Evolutionary conservation across 2,113 vertebrate species (phyloP).

Genomic region (Neolamprologus devosi): DNA sequence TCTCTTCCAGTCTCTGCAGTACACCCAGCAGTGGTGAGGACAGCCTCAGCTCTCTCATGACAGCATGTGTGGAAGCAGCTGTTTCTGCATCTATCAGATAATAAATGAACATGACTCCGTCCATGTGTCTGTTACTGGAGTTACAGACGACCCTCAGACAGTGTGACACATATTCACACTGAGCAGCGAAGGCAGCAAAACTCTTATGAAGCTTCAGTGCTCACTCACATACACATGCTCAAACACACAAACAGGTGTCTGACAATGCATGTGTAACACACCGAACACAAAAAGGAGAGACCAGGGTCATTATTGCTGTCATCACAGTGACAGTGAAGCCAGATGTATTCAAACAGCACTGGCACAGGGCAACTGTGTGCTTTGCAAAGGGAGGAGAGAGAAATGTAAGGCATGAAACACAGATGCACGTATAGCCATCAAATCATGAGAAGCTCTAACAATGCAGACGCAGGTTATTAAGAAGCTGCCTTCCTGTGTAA

Average conservation of each 20-base stretch:
- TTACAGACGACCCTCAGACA: not conserved
- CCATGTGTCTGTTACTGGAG: not conserved
- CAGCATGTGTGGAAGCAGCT: not conserved
- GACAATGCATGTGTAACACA: not conserved
- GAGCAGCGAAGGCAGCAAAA: not conserved
- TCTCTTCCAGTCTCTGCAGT: constrained; percentile 53
- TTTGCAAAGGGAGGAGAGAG: not conserved
- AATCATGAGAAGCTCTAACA: not conserved
- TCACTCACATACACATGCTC: not conserved
- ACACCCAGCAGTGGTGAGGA: constrained; percentile 64
- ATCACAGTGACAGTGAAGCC: not conserved
- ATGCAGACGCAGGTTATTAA: not conserved
- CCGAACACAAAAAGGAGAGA: not conserved
- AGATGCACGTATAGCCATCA: not conserved
- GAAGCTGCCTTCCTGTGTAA: not conserved
- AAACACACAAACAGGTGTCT: not conserved
- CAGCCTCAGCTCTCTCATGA: not conserved
- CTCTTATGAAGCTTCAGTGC: not conserved
- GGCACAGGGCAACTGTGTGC: not conserved
- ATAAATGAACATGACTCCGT: not conserved
- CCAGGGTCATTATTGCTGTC: rapidly evolving
- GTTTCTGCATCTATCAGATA: not conserved
- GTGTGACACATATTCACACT: not conserved
- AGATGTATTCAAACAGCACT: not conserved
- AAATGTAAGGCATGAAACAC: not conserved